A percentile compares a stretch with the other conserved stretches of the same genome.
These are phyloP conservation scores for Palaemon carinicauda DNA, from an alignment of 1,140 invertebrate genomes.

Conservation along the genomic window DNA sequence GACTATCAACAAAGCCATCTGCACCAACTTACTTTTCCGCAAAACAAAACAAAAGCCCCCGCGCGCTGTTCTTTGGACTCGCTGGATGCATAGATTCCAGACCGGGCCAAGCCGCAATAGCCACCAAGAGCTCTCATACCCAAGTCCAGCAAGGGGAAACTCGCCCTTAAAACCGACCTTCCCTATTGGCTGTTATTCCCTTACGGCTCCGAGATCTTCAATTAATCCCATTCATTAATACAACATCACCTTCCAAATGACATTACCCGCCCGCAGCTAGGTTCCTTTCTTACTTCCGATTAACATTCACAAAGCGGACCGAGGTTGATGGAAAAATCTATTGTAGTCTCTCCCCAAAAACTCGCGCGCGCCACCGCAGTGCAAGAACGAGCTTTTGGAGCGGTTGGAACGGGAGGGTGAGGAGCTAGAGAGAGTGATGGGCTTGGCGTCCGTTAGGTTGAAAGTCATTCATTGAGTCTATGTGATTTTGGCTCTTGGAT, in stretches of 20 bases:
- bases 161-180: neutral
- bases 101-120: neutral
- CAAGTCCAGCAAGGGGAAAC: neutral
- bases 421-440: neutral
- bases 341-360: conserved; percentile 21
- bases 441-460: too few relatives aligned
- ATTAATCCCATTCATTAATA: conserved; percentile 51
- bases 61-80: conserved; percentile 23
- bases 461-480: too few relatives aligned
- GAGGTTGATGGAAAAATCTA: conserved; percentile 36
- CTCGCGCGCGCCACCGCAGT: neutral
- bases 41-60: conserved; percentile 35
- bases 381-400: neutral
- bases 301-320: conserved; percentile 45
- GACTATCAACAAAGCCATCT: conserved; percentile 31
- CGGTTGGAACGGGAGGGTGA: neutral
- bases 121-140: conserved; percentile 15
- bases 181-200: neutral
- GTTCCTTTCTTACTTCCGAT: conserved; percentile 42
- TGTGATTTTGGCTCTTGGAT: too few relatives aligned
- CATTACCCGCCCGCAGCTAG: conserved; percentile 35
- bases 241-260: conserved; percentile 41
- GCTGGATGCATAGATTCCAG: conserved; percentile 11
- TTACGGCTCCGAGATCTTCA: neutral
- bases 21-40: conserved; percentile 41